These are phyloP conservation scores for Strigops habroptila DNA, from an alignment of 2,113 vertebrate genomes.

Conservation along the genomic window DNA sequence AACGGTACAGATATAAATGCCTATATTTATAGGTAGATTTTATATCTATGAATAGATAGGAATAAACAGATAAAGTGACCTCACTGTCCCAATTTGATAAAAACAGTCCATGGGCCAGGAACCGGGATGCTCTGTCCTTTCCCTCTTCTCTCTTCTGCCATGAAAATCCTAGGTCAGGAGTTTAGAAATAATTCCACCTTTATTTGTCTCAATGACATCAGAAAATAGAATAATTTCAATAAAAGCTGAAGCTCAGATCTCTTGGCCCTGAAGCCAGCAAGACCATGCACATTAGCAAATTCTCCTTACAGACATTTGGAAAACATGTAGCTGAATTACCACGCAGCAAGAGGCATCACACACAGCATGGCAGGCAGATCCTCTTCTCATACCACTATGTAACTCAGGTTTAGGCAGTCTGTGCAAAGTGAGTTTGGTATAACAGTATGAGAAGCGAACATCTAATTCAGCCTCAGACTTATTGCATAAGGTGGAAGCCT, in stretches of 20 bases:
- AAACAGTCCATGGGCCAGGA: not conserved
- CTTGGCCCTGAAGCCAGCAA: not conserved
- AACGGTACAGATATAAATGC: not conserved
- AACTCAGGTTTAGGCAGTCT: not conserved
- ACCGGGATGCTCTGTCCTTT: not conserved
- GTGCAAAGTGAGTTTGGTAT: accelerated
- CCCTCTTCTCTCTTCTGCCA: not conserved
- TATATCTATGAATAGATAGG: not conserved
- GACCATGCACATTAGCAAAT: accelerated
- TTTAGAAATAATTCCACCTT: not conserved
- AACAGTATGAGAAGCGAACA: not conserved
- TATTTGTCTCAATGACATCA: not conserved
- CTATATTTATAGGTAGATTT: not conserved
- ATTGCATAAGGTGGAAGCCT: not conserved
- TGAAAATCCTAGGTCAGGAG: not conserved
- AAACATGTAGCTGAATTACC: not conserved
- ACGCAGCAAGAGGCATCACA: not conserved
- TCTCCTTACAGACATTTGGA: not conserved
- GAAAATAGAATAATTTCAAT: not conserved
- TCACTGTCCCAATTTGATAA: not conserved
- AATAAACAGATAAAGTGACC: not conserved
- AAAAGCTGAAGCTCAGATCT: not conserved
- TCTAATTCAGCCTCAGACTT: not conserved
- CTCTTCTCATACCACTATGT: not conserved
- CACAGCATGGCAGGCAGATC: not conserved